A percentile compares a stretch with the other conserved stretches of the same genome.
Conservation (phyloP, 1,140 invertebrate species). For the Maniola jurtina region DNA sequence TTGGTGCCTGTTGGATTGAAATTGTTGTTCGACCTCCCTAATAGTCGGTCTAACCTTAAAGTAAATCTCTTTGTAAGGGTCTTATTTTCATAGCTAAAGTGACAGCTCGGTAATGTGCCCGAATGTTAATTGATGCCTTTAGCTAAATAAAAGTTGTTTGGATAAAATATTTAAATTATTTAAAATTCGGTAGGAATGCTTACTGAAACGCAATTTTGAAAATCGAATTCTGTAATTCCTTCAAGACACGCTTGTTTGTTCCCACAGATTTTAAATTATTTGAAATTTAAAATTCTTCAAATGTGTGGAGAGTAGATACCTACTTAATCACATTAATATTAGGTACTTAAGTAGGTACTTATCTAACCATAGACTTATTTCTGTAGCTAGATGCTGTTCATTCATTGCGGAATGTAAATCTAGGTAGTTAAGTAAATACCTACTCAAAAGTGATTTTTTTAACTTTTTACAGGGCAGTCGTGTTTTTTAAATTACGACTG, state of each 20-base stretch:
- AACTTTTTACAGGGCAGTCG: too few relatives aligned
- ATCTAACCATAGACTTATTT: too few relatives aligned
- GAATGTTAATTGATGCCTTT: constrained; percentile 1
- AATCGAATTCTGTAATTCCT: constrained; percentile 21
- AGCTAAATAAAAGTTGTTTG: constrained; percentile 6
- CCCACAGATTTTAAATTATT: constrained; percentile 16
- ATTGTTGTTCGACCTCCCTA: not conserved
- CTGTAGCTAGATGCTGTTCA: too few relatives aligned
- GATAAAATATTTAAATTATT: constrained; percentile 18
- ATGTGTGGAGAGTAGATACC: too few relatives aligned
- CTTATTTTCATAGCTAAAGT: constrained; percentile 9
- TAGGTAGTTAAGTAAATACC: too few relatives aligned
- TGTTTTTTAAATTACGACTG: too few relatives aligned
- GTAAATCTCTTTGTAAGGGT: not conserved
- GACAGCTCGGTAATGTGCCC: constrained; percentile 5
- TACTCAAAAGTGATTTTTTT: too few relatives aligned
- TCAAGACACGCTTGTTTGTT: constrained; percentile 8
- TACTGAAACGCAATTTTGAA: constrained; percentile 15
- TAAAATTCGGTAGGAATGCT: constrained; percentile 25
- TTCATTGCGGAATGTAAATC: too few relatives aligned
- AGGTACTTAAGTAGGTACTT: too few relatives aligned
- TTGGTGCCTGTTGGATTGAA: too few relatives aligned
- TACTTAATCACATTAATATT: too few relatives aligned
- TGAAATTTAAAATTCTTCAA: not conserved
- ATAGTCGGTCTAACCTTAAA: not conserved